These are phyloP conservation scores for Fulmarus glacialis DNA, from an alignment of 2,113 vertebrate genomes.

Conservation along the genomic window DNA sequence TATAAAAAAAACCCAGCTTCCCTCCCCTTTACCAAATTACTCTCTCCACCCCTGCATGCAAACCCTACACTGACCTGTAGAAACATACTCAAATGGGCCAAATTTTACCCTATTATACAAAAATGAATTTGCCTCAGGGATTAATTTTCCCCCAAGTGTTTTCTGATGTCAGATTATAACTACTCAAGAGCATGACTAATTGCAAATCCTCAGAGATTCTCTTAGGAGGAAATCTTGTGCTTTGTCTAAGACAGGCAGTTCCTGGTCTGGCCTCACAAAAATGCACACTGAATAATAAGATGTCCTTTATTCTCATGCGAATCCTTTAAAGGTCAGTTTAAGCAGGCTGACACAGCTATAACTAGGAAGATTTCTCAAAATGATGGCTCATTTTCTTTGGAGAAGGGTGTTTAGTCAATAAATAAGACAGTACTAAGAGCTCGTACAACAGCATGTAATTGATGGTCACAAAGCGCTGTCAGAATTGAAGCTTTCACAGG, in stretches of 20 bases:
- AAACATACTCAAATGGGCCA: background rate
- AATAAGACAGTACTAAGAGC: background rate
- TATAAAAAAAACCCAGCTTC: background rate
- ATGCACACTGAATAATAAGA: background rate
- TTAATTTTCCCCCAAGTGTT: background rate
- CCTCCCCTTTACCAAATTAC: background rate
- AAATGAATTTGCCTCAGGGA: background rate
- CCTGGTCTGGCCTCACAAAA: background rate
- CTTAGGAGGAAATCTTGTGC: background rate
- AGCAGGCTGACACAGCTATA: constrained; percentile 35
- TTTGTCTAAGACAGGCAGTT: background rate
- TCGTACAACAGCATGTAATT: background rate
- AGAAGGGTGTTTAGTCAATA: constrained; percentile 44
- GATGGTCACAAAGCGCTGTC: background rate
- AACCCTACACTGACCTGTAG: background rate
- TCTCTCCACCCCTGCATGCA: background rate
- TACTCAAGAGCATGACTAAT: background rate
- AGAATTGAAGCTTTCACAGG: background rate
- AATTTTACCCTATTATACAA: background rate
- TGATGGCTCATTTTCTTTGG: constrained; percentile 23
- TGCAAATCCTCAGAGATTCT: background rate
- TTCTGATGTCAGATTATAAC: background rate
- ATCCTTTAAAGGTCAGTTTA: constrained; percentile 44
- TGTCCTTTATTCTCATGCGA: background rate
- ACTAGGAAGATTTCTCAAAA: constrained; percentile 42